These are phyloP conservation scores for Coranthus polyacanthus DNA, from an alignment of 2,797 vertebrate species.

Conservation along the genomic window DNA sequence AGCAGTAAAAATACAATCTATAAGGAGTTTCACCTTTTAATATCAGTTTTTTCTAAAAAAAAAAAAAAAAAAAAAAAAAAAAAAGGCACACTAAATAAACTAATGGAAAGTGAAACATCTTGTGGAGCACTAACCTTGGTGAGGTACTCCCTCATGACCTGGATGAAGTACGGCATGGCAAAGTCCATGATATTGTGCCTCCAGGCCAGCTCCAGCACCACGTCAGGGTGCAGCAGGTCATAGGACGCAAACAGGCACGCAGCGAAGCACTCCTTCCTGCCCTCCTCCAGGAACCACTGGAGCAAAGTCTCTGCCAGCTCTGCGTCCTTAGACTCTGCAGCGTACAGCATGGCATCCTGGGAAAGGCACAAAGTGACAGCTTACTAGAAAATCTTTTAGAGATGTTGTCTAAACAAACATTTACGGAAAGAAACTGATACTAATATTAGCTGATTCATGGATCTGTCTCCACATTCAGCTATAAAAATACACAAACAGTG, in stretches of 20 bases:
- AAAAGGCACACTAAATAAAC: background rate
- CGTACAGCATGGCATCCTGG: slow-evolving; percentile 93
- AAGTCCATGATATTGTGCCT: slow-evolving; percentile 92
- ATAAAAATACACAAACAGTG: slow-evolving; percentile 22
- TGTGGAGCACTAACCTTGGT: slow-evolving; percentile 85
- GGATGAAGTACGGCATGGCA: slow-evolving; percentile 95
- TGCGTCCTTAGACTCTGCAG: slow-evolving; percentile 90
- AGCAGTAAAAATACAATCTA: slow-evolving; percentile 5
- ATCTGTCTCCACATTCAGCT: too few species aligned
- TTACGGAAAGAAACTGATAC: too few species aligned
- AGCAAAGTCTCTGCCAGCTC: slow-evolving; percentile 90
- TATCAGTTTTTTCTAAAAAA: background rate
- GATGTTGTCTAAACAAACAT: background rate
- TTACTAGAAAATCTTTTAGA: background rate
- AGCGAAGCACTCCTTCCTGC: slow-evolving; percentile 90
- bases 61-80: too few species aligned
- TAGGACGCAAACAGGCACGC: slow-evolving; percentile 93
- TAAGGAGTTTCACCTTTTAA: background rate
- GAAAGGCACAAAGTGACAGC: background rate
- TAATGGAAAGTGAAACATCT: background rate
- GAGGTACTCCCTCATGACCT: slow-evolving; percentile 93
- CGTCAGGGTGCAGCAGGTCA: slow-evolving; percentile 90
- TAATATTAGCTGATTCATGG: too few species aligned
- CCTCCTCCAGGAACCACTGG: slow-evolving; percentile 94
- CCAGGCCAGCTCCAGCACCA: slow-evolving; percentile 93